phyloP scores from a whole-genome alignment of 2,113 vertebrate genomes.

The Burhinus oedicnemus region DNA sequence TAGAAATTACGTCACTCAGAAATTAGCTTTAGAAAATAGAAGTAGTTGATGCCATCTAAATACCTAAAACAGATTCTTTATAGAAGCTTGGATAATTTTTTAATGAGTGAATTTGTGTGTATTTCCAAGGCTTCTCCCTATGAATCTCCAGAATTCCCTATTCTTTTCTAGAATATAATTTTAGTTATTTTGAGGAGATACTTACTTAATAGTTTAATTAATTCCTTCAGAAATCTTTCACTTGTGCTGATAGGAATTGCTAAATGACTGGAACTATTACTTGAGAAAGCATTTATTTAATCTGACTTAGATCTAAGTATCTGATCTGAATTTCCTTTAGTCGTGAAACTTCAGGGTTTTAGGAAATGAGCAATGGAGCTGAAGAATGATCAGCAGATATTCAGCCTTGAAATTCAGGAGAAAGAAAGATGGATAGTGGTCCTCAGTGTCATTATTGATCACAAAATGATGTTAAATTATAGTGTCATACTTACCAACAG shows the following conservation, averaged over 20 bases:
- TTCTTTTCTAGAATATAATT: not conserved
- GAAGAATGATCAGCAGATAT: not conserved
- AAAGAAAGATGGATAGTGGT: not conserved
- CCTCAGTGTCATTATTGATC: not conserved
- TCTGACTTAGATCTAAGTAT: not conserved
- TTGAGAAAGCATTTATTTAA: not conserved
- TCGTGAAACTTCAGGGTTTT: not conserved
- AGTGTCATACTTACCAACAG: not conserved
- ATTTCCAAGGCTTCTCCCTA: not conserved
- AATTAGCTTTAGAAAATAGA: not conserved
- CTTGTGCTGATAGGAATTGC: not conserved
- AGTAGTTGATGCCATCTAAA: not conserved
- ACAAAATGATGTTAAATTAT: not conserved
- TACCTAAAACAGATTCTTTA: not conserved
- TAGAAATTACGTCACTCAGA: not conserved
- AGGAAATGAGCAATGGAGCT: not conserved
- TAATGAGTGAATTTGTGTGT: not conserved
- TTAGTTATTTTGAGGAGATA: not conserved
- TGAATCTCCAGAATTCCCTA: not conserved
- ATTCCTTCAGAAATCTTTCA: not conserved
- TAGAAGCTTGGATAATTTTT: not conserved
- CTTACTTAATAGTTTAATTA: not conserved
- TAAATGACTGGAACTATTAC: not conserved
- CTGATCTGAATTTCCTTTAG: not conserved
- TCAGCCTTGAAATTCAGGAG: not conserved